A percentile compares a stretch with the other conserved stretches of the same genome.
phyloP scores from a whole-genome alignment of 2,888 invertebrate genomes.

The Anticlea derivata region DNA sequence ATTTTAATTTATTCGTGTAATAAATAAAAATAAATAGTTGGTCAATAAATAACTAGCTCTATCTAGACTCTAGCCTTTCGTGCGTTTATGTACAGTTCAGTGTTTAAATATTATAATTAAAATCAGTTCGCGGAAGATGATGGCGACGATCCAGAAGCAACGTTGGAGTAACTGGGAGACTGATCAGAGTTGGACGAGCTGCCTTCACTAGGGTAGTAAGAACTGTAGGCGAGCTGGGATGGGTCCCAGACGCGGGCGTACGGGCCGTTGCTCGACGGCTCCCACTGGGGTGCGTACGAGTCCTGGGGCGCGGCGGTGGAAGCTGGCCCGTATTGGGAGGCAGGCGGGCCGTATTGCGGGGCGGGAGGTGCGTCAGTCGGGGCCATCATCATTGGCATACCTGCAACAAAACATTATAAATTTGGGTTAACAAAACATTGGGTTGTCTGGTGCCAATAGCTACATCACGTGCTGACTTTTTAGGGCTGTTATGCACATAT shows the following conservation, averaged over 20 bases:
- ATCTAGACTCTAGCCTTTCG: conserved; percentile 71
- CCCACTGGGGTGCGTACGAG: conserved; percentile 89
- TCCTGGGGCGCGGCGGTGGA: conserved; percentile 86
- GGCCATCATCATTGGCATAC: conserved; percentile 89
- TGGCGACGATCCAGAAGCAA: conserved; percentile 76
- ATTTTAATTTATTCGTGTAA: conserved; percentile 68
- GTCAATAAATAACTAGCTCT: conserved; percentile 69
- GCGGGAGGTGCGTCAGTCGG: conserved; percentile 85
- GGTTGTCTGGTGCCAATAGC: no score
- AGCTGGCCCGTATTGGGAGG: conserved; percentile 80
- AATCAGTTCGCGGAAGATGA: conserved; percentile 58
- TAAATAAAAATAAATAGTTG: conserved; percentile 78
- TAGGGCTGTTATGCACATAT: no score
- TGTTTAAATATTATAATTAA: conserved; percentile 55
- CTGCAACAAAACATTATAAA: conserved; percentile 60
- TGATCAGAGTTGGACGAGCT: conserved; percentile 82
- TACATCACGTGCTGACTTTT: no score
- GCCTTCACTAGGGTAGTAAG: conserved; percentile 87
- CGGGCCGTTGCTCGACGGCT: conserved; percentile 88
- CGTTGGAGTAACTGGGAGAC: conserved; percentile 76
- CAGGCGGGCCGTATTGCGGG: conserved; percentile 88
- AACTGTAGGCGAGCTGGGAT: conserved; percentile 87
- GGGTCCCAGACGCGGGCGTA: conserved; percentile 91
- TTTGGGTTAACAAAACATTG: no score
- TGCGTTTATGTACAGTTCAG: conserved; percentile 63